Base-by-base conservation (phyloP, 2,888 invertebrate species). In the Andrena praecox region DNA sequence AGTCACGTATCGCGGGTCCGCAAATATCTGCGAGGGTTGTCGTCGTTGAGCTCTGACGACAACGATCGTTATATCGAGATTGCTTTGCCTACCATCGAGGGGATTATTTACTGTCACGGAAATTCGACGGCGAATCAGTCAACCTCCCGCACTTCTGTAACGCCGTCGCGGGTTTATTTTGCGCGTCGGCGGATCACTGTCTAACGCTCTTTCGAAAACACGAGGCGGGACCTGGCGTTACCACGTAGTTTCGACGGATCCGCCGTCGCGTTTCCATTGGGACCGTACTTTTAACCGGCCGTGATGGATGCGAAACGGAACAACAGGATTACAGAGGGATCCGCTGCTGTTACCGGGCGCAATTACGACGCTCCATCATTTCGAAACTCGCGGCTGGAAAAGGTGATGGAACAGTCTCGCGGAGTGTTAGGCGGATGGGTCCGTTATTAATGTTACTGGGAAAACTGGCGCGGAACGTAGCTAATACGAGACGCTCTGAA, bases 251-350 rank as follows among this genome's bases (percentile, higher is more conserved):
- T 35, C 60, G 63, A 56, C 29, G 48, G 16, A 3, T n/a, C 2
- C 3, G 48, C 27, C 1, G 42, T 42, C 20, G 12, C 10, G 66
- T 63, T 63, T 16, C 33, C n/a, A 67, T 68, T 31, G 48, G 35
- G 24, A 56, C 12, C 48, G 56, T 68, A 72, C 71, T 72, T 79
- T 68, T 56, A 68, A 50, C 67, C 63, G 24, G n/a, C 35, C 8
- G 60, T 80, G 80, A 79, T 80, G 80, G 80, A 78, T 78, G 71
- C 63, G 80, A 72, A 77, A 62, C 60, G 60, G 52, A 80, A 79
- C 79, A 78, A 80, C 80, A 68, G 68, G 80, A 79, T 80, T 67
- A 72, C n/a, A 63, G 62, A 72, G 71, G 20, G 54, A 80, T 42
- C 27, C n/a, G 35, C 20, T n/a, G 1, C 42, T 35, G 50, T 27